These are phyloP conservation scores for Varanus salvator DNA, from an alignment of 2,113 vertebrate species.

Conservation along the genomic window DNA sequence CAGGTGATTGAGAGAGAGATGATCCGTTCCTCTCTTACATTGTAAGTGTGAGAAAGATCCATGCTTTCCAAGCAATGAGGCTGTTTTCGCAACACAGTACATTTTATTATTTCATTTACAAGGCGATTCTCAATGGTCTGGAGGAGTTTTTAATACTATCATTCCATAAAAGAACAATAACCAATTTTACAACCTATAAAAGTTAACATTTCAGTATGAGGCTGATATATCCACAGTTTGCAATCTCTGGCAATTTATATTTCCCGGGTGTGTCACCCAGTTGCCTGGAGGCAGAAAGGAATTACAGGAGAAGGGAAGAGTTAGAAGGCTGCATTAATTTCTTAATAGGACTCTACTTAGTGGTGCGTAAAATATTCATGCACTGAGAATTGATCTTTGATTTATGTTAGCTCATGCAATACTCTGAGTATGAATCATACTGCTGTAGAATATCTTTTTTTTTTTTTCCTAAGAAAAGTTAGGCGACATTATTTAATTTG, in stretches of 20 bases:
- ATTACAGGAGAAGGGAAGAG: slow-evolving; percentile 14
- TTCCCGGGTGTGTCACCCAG: not conserved
- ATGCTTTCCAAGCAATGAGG: slow-evolving; percentile 1
- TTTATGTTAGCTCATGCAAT: not conserved
- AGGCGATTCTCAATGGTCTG: not conserved
- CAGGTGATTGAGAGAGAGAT: not conserved
- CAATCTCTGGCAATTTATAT: slow-evolving; percentile 24
- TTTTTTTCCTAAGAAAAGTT: not conserved
- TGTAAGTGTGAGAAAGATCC: not conserved
- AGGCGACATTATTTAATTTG: rapidly evolving
- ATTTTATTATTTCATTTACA: slow-evolving; percentile 28
- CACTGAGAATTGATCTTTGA: slow-evolving; percentile 17
- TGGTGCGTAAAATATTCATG: slow-evolving; percentile 36
- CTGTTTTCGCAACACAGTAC: not conserved
- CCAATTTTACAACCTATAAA: slow-evolving; percentile 31
- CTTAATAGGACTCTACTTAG: slow-evolving; percentile 41
- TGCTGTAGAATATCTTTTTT: not conserved
- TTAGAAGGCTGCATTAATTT: slow-evolving; percentile 31
- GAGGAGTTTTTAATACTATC: rapidly evolving
- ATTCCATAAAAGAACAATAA: slow-evolving; percentile 34
- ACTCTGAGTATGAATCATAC: not conserved
- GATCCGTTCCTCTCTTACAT: not conserved
- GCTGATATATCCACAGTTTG: not conserved
- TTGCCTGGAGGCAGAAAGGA: slow-evolving; percentile 44
- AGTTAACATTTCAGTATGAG: slow-evolving; percentile 38